Percentiles rank a stretch among this genome's conserved stretches.
Evolutionary conservation across 2,113 vertebrate genomes (phyloP).

Genomic region (Asarcornis scutulata): DNA sequence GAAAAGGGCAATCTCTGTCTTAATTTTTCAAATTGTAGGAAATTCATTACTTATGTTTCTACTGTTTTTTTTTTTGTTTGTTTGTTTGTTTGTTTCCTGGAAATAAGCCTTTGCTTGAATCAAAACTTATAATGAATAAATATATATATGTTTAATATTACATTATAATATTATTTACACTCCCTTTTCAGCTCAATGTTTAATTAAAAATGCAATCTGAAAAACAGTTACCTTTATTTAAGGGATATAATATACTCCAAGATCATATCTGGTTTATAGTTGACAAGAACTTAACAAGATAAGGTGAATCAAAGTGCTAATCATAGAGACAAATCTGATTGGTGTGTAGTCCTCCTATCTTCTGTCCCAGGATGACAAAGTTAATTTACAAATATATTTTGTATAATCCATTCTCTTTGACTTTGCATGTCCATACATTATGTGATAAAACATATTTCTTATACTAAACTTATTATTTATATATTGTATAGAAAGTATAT

Average conservation of each 20-base stretch:
- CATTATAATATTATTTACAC: not conserved
- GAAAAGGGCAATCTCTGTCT: not conserved
- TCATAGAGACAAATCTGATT: not conserved
- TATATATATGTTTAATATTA: not conserved
- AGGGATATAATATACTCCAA: not conserved
- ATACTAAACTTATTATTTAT: not conserved
- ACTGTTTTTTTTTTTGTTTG: not conserved
- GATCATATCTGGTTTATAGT: not conserved
- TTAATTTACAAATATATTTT: not conserved
- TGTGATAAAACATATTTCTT: not conserved
- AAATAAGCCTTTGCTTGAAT: not conserved
- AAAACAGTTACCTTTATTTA: not conserved
- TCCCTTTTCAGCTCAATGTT: not conserved
- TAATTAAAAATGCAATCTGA: not conserved
- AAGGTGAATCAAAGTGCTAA: not conserved
- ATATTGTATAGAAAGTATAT: not conserved
- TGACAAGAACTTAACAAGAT: not conserved
- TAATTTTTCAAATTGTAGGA: not conserved
- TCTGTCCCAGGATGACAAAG: not conserved
- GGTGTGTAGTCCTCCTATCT: not conserved
- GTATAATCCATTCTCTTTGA: fast-evolving
- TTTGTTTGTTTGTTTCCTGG: not conserved
- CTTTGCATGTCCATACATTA: not conserved
- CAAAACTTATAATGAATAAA: not conserved
- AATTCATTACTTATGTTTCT: not conserved